Evolutionary conservation across 2,113 vertebrate genomes (phyloP), one percentile per base, ranked within the genome.

Genomic region (Colaptes auratus): DNA sequence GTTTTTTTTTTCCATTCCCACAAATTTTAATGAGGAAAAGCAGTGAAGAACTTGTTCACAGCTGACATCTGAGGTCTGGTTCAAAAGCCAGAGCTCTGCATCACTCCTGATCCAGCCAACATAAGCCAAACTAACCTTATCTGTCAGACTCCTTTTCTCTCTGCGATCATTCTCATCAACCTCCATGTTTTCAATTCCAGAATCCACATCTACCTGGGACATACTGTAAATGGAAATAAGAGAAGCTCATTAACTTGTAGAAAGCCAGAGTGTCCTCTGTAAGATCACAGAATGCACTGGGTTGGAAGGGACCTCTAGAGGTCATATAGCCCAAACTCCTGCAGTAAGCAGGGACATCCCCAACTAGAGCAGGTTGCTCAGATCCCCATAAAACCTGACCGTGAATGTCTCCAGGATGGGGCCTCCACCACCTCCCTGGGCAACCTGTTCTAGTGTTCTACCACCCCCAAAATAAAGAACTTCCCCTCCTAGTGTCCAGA

Each of bases 201-300:
- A 99, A 98, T 99, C 99, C 97, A 99, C 99, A 96, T 99, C 99
- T 96, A 99, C 99, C 98, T 99, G 99, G 97, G 99, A 99, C 98
- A 99, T 99, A 94, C 99, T 99, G 96, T 15, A 96, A 96, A 89
- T 5, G 73, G 20, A 94, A 95, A 93, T 3, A 88, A 96, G 25
- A 93, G 46, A 8, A 35, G 10, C 6, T 27, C 30, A 27, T 95
- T 77, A 59, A 81, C 42, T 8, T 33, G n/a, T 5, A 42, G 64
- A 82, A 91, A 88, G 36, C 28, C 27, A 24, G 25, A 76, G 30
- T 77, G 58, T 39, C 35, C 52, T 95, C 63, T 31, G n/a, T 14
- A 55, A 81, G 84, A 52, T 25, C 50, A 52, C 23, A 52, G 50
- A 52, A 25, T 25, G 23, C 50, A 52, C 50, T 52, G 23, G 50